Percentiles rank a stretch among this genome's conserved stretches.
Conservation (phyloP, 2,888 invertebrate genomes). For the Dione vanillae region DNA sequence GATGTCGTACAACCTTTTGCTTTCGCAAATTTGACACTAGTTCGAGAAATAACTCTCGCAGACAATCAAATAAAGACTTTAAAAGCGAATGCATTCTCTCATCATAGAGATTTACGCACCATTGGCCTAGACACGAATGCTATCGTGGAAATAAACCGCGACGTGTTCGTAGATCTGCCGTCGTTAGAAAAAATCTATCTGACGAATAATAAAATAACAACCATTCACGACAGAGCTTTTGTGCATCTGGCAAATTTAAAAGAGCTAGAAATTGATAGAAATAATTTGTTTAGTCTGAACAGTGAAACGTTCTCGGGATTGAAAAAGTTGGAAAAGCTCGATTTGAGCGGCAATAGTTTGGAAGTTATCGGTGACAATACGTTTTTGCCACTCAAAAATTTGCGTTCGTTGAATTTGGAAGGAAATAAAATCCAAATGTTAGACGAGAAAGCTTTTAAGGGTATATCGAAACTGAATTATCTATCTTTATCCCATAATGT, state of each 20-base stretch:
- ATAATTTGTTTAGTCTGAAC: constrained; percentile 88
- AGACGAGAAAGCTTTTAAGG: constrained; percentile 74
- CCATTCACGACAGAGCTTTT: constrained; percentile 94
- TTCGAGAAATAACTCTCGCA: constrained; percentile 87
- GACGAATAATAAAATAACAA: constrained; percentile 92
- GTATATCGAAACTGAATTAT: constrained; percentile 60
- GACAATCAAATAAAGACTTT: constrained; percentile 87
- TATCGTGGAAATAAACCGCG: constrained; percentile 88
- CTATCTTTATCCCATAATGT: constrained; percentile 71
- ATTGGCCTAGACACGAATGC: constrained; percentile 89
- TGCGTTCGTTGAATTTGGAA: constrained; percentile 67
- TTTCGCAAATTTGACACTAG: constrained; percentile 87
- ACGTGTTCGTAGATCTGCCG: constrained; percentile 89
- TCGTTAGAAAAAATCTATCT: constrained; percentile 88
- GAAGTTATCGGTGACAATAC: constrained; percentile 91
- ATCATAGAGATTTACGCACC: constrained; percentile 85
- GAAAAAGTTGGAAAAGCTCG: constrained; percentile 86
- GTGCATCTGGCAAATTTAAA: constrained; percentile 87
- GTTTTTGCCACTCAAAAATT: constrained; percentile 78
- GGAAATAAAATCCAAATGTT: constrained; percentile 78
- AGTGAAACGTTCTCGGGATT: constrained; percentile 90
- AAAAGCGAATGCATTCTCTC: constrained; percentile 87
- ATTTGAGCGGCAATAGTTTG: constrained; percentile 88
- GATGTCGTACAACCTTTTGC: constrained; percentile 87
- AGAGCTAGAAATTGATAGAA: constrained; percentile 91